phyloP scores from a whole-genome alignment of 2,888 invertebrate genomes.

The Disparrhopalites patrizii region DNA sequence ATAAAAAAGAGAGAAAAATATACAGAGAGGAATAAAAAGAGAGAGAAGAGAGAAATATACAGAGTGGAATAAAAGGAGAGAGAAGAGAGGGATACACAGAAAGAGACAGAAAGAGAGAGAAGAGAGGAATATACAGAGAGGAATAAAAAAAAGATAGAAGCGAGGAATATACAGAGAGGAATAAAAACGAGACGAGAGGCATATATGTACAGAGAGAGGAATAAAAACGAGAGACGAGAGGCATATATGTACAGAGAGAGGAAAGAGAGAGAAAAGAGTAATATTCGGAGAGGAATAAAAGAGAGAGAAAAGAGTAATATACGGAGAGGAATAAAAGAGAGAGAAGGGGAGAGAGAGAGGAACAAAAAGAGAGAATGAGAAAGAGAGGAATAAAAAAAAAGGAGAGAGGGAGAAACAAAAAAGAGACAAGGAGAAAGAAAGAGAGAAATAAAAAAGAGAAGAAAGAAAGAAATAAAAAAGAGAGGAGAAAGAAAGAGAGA shows the following conservation, averaged over 20 bases:
- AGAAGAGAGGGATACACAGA: background rate
- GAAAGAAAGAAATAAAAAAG: background rate
- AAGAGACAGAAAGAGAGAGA: background rate
- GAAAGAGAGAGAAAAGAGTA: no score
- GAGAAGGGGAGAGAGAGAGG: background rate
- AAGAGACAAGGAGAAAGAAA: no score
- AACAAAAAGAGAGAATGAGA: no score
- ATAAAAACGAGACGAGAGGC: background rate
- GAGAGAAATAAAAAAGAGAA: conserved; percentile 4
- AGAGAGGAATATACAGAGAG: background rate
- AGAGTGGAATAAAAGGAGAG: background rate
- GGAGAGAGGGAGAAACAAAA: no score
- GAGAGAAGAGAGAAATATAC: background rate
- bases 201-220: background rate
- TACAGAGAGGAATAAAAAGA: background rate
- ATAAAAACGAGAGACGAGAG: no score
- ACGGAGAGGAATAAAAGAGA: background rate
- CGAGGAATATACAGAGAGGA: background rate
- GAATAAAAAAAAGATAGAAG: no score
- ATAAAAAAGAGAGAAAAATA: background rate
- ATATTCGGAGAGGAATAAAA: no score
- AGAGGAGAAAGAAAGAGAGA: conserved; percentile 1
- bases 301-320: background rate
- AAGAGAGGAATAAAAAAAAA: no score
- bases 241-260: no score